phyloP scores from a whole-genome alignment of 2,888 invertebrate species.

The Gymnoscelis rufifasciata region DNA sequence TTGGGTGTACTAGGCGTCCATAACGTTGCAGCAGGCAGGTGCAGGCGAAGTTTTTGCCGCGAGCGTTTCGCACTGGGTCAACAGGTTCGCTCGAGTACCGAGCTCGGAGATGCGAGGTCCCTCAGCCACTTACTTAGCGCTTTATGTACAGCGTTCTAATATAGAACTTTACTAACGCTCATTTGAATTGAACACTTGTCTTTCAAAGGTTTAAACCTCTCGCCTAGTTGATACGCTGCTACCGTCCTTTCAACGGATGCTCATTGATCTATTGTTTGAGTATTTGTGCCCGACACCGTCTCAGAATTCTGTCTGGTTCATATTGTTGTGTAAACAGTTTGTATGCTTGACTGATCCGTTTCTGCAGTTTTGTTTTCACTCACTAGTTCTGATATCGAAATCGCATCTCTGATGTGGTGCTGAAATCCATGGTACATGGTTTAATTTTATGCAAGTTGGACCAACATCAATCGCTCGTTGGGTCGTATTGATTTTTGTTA shows the following conservation, averaged over 20 bases:
- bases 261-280: conserved; percentile 68
- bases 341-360: conserved; percentile 23
- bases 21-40: conserved; percentile 53
- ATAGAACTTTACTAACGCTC: conserved; percentile 31
- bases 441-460: conserved; percentile 67
- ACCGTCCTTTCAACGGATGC: conserved; percentile 56
- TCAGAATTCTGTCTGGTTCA: conserved; percentile 55
- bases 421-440: conserved; percentile 49
- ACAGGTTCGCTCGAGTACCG: conserved; percentile 64
- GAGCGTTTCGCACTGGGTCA: conserved; percentile 67
- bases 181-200: conserved; percentile 21
- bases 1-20: conserved; percentile 40
- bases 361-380: conserved; percentile 25
- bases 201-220: conserved; percentile 31
- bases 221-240: conserved; percentile 56
- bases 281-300: conserved; percentile 46
- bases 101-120: conserved; percentile 54
- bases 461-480: conserved; percentile 56
- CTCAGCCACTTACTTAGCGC: conserved; percentile 64
- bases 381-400: conserved; percentile 26
- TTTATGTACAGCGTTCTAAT: conserved; percentile 39
- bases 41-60: conserved; percentile 57
- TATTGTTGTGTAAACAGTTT: conserved; percentile 28
- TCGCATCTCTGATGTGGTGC: conserved; percentile 34
- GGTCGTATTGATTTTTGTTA: conserved; percentile 74